phyloP scores from a whole-genome alignment of 2,113 vertebrate genomes.

The Orientallactaga bullata region DNA sequence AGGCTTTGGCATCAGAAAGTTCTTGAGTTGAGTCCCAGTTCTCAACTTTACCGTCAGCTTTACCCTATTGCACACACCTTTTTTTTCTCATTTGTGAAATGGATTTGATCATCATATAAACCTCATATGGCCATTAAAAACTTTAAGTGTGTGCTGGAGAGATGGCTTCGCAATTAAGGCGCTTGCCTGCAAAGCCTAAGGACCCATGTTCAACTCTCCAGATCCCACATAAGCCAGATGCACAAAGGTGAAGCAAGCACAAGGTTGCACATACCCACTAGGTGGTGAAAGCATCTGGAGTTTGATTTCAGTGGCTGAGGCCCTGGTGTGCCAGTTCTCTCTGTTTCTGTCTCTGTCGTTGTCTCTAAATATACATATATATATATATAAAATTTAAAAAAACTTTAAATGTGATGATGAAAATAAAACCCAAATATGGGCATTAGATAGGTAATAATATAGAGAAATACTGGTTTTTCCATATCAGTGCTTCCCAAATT shows the following conservation, averaged over 20 bases:
- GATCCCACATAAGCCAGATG: too few relatives aligned
- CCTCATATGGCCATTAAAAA: conserved; percentile 10
- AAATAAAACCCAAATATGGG: neutral
- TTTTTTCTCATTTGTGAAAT: neutral
- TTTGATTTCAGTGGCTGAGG: too few relatives aligned
- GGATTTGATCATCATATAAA: neutral
- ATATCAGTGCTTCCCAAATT: neutral
- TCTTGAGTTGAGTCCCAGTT: neutral
- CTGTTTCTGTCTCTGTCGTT: too few relatives aligned
- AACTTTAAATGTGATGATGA: neutral
- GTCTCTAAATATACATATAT: too few relatives aligned
- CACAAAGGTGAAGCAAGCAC: too few relatives aligned
- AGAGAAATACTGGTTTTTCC: neutral
- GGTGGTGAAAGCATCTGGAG: too few relatives aligned
- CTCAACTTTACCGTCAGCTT: neutral
- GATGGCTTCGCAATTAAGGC: too few relatives aligned
- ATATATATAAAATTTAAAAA: too few relatives aligned
- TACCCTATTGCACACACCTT: neutral
- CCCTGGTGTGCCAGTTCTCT: too few relatives aligned
- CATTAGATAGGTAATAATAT: neutral
- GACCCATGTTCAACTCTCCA: too few relatives aligned
- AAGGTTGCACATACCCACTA: too few relatives aligned
- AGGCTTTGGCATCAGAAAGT: neutral
- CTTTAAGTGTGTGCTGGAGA: neutral
- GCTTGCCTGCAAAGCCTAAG: too few relatives aligned